Evolutionary conservation across 1,140 invertebrate species (phyloP).

Genomic region (Lepidurus packardi): DNA sequence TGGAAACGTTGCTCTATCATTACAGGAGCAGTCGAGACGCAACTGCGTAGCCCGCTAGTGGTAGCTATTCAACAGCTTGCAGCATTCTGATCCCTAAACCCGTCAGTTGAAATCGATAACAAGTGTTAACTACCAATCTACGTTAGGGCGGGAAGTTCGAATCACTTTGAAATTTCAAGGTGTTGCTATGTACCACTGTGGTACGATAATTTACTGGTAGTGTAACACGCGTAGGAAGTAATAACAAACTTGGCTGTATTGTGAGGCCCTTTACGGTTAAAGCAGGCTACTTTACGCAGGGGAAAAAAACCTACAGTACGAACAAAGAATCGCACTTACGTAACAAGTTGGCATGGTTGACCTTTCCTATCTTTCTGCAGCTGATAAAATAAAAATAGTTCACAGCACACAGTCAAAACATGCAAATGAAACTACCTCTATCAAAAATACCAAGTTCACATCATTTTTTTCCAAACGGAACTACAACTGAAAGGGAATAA

Average conservation of each 20-base stretch:
- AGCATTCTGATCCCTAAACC: no score
- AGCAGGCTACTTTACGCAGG: background rate
- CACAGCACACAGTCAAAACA: slow-evolving; percentile 15
- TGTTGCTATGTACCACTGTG: no score
- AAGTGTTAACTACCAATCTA: no score
- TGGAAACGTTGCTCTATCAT: no score
- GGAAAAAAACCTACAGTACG: background rate
- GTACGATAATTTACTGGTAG: background rate
- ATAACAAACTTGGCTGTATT: background rate
- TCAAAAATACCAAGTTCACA: background rate
- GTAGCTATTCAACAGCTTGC: no score
- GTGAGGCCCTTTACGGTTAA: background rate
- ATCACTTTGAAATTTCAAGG: no score
- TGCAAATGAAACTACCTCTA: background rate
- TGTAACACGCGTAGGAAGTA: background rate
- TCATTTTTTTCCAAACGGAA: background rate
- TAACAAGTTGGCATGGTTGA: background rate
- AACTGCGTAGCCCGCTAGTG: no score
- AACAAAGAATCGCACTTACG: background rate
- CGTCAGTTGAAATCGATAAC: no score
- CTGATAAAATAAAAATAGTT: background rate
- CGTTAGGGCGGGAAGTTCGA: no score
- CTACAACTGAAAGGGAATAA: background rate
- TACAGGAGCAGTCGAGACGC: no score
- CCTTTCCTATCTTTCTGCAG: background rate